Percentiles rank a stretch among this genome's conserved stretches.
These are phyloP conservation scores for Myripristis jacobus DNA, from an alignment of 2,797 vertebrate genomes.

Conservation along the genomic window DNA sequence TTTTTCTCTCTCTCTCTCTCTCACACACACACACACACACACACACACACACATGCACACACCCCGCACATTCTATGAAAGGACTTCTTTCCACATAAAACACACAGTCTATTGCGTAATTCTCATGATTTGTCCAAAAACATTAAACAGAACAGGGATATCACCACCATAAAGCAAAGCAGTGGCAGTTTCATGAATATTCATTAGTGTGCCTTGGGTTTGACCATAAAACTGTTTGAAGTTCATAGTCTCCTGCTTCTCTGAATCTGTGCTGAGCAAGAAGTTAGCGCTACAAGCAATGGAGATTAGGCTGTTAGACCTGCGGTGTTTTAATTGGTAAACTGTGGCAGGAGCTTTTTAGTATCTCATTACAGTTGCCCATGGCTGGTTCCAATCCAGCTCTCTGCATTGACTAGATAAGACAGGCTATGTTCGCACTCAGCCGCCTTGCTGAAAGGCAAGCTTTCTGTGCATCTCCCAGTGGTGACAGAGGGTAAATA, in stretches of 20 bases:
- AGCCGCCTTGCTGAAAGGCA: constrained; percentile 62
- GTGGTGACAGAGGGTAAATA: constrained; percentile 67
- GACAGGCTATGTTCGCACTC: constrained; percentile 64
- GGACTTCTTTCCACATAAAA: constrained; percentile 49
- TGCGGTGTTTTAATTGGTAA: constrained; percentile 81
- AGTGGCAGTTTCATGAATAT: constrained; percentile 67
- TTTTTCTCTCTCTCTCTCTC: constrained; percentile 12
- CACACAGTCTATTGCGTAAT: constrained; percentile 43
- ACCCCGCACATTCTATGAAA: constrained; percentile 31
- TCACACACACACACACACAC: constrained; percentile 2
- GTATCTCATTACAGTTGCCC: constrained; percentile 71
- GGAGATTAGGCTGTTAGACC: constrained; percentile 76
- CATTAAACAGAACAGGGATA: constrained; percentile 57
- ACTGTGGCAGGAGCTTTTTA: constrained; percentile 71
- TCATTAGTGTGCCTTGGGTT: constrained; percentile 62
- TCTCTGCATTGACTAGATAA: constrained; percentile 82
- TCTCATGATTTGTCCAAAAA: constrained; percentile 50
- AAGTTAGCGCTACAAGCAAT: constrained; percentile 67
- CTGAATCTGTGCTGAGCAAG: constrained; percentile 50
- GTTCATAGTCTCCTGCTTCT: constrained; percentile 56
- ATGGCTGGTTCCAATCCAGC: constrained; percentile 69
- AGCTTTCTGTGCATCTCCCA: constrained; percentile 64
- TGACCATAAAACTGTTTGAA: constrained; percentile 72
- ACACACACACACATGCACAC: constrained; percentile 7
- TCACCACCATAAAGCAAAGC: constrained; percentile 53